Evolutionary conservation across 2,797 vertebrate genomes (phyloP), one percentile per base, ranked within the genome.

Genomic region (Sebastiscus tertius): DNA sequence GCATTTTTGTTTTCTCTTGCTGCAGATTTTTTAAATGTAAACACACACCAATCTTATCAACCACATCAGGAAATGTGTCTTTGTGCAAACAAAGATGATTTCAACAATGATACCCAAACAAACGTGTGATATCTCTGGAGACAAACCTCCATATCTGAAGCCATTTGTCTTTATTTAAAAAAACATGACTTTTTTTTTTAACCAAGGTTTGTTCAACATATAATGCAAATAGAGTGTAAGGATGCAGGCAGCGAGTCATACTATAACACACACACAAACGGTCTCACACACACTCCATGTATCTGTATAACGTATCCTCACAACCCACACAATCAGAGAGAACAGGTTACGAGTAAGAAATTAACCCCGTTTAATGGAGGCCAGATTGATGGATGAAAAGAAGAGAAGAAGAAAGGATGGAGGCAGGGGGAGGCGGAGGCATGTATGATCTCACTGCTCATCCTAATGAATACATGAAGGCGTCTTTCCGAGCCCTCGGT

Each of bases 381-480:
- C 55, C 75, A 64, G 77, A 77, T 68, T 82, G 85, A 81, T 62
- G 75, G 66, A 87, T 80, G 79, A 82, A 81, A 60, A 72, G 80
- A 24, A 13, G 61, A 71, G 54, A 33, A 36, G 73, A 56, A 79
- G 55, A 78, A 83, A 79, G 26, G 59, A 8, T 1, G 67, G 36
- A 42, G 62, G 54, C 22, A 1, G 42, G 55, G 55, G 74, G 55
- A 27, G 67, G 67, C 1, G 62, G 79, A n/a, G 75, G 64, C 36
- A 24, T 24, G 79, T 80, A 73, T 90, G 87, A 90, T 86, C 86
- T 83, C 56, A 22, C 52, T 73, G 81, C 90, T 89, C 83, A 82
- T 89, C 81, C 88, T 90, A 86, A 90, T 92, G 84, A 97, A 97
- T 96, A 97, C 96, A 97, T 97, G 96, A 97, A 97, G 96, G 96